Conservation (phyloP, 2,113 vertebrate genomes). For the Nanorana parkeri region DNA sequence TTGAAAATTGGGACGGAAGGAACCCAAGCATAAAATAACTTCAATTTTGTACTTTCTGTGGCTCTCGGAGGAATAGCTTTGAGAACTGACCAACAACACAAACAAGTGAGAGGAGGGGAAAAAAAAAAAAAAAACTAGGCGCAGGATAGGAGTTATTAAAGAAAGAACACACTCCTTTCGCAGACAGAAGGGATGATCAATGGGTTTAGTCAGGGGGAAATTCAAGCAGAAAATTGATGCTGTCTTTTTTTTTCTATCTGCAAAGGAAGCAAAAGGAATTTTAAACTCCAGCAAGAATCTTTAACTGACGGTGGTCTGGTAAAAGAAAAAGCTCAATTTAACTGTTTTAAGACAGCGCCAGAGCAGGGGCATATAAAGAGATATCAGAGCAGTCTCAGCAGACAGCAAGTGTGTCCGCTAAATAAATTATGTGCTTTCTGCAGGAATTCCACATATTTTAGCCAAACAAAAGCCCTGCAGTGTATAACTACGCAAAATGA, state of each 20-base stretch:
- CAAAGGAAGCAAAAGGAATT: slow-evolving; percentile 77
- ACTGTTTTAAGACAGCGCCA: background rate
- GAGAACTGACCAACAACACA: slow-evolving; percentile 93
- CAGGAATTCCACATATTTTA: too few relatives aligned
- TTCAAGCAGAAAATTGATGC: slow-evolving; percentile 99
- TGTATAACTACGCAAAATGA: too few relatives aligned
- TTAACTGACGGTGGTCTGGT: slow-evolving; percentile 36
- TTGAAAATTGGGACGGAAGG: slow-evolving; percentile 98
- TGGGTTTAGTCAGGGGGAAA: slow-evolving; percentile 99
- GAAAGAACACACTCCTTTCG: slow-evolving; percentile 97
- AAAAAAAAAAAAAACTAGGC: slow-evolving; percentile 76
- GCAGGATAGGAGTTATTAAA: slow-evolving; percentile 99
- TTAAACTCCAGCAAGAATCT: slow-evolving; percentile 61
- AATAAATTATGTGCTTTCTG: too few relatives aligned
- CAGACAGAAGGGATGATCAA: slow-evolving; percentile 98
- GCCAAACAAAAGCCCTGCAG: background rate
- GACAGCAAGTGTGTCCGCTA: too few relatives aligned
- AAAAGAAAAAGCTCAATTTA: background rate
- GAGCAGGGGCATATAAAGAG: too few relatives aligned
- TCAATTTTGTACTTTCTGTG: slow-evolving; percentile 87
- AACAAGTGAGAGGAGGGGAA: slow-evolving; percentile 78
- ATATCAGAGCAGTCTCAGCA: too few relatives aligned
- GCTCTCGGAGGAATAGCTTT: slow-evolving; percentile 88
- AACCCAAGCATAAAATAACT: slow-evolving; percentile 99
- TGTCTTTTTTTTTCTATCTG: slow-evolving; percentile 99